A percentile compares a stretch with the other conserved stretches of the same genome.
These are phyloP conservation scores for Montipora cactus DNA, from an alignment of 64 coral and sea anemone genomes.

Conservation along the genomic window DNA sequence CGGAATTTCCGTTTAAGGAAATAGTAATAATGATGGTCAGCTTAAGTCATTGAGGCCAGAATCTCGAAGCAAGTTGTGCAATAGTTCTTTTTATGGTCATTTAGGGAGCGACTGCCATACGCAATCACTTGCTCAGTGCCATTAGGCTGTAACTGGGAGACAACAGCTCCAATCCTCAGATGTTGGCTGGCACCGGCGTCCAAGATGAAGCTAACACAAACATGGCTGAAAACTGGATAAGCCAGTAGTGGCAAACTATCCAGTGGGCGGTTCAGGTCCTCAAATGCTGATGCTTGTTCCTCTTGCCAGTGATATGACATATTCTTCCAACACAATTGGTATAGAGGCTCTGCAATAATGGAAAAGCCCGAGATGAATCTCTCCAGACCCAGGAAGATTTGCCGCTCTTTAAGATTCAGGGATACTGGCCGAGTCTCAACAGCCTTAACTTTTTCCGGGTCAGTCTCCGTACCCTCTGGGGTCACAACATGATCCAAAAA, in stretches of 20 bases:
- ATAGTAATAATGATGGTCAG: slow-evolving; percentile 31
- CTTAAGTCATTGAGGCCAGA: slow-evolving; percentile 37
- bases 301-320: slow-evolving; percentile 1
- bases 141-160: slow-evolving; percentile 48
- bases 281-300: slow-evolving; percentile 28
- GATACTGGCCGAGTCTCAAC: slow-evolving; percentile 17
- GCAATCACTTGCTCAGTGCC: slow-evolving; percentile 49
- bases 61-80: slow-evolving; percentile 49
- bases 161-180: slow-evolving; percentile 41
- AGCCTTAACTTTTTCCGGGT: slow-evolving; percentile 33
- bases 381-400: slow-evolving; percentile 56
- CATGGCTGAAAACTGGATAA: slow-evolving; percentile 18
- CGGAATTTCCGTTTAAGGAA: too few species aligned
- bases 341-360: slow-evolving; percentile 42
- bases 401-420: slow-evolving; percentile 51
- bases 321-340: slow-evolving; percentile 49
- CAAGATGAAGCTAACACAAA: slow-evolving; percentile 11
- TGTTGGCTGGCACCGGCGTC: slow-evolving; percentile 36
- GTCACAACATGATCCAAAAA: slow-evolving; percentile 59
- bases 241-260: slow-evolving; percentile 11
- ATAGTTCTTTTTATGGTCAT: slow-evolving; percentile 65
- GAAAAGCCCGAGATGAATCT: slow-evolving; percentile 48
- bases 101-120: slow-evolving; percentile 43
- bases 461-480: slow-evolving; percentile 17
- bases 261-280: slow-evolving; percentile 16